Evolutionary conservation across 2,888 invertebrate species (phyloP).

Genomic region (Papilio elwesi): DNA sequence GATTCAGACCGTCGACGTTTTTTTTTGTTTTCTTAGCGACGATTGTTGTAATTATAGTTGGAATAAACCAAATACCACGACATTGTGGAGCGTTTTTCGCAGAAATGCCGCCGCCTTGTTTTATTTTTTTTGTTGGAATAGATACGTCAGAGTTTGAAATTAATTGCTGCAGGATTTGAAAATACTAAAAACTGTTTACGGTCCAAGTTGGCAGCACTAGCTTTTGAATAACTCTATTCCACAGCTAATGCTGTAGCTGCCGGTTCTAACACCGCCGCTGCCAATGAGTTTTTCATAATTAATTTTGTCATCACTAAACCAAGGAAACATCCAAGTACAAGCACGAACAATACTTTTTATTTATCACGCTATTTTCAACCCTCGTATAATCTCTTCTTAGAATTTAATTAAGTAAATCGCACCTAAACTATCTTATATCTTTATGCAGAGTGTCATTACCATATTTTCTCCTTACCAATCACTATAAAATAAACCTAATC

Average conservation of each 20-base stretch:
- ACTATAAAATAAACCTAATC: conserved; percentile 22
- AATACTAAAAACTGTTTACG: no score
- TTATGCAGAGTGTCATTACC: conserved; percentile 6
- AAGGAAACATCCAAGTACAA: no score
- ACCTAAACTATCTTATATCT: neutral
- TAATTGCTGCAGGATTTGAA: no score
- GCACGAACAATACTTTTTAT: no score
- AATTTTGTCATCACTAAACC: no score
- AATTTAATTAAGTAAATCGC: neutral
- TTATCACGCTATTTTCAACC: neutral
- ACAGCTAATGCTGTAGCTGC: no score
- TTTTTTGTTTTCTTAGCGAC: conserved; percentile 24
- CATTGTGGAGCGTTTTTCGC: conserved; percentile 35
- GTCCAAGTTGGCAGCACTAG: no score
- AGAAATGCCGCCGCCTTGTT: conserved; percentile 35
- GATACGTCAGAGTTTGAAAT: conserved; percentile 21
- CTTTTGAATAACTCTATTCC: no score
- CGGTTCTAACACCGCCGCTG: no score
- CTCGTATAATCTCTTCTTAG: neutral
- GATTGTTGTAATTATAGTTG: conserved; percentile 39
- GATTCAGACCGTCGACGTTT: conserved; percentile 41
- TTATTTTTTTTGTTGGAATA: conserved; percentile 32
- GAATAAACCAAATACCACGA: conserved; percentile 40
- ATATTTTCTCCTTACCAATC: conserved; percentile 18
- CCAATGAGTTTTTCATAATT: no score